phyloP scores from a whole-genome alignment of 2,797 vertebrate genomes.

The Dipus sagitta region DNA sequence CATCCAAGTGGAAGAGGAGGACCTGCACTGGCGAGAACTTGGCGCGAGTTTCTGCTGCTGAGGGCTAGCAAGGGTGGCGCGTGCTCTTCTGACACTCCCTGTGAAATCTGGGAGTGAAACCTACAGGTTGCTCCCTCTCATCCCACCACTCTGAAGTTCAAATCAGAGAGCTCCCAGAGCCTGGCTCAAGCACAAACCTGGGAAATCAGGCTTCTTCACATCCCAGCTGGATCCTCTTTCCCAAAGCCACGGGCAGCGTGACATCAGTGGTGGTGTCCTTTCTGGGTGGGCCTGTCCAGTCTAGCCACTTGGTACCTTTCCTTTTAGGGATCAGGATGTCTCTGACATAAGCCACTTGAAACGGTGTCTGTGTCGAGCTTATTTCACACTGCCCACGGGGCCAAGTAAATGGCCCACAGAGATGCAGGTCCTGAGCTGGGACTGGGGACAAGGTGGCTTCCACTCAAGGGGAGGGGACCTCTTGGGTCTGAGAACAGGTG shows the following conservation, averaged over 20 bases:
- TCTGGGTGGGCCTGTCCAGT: background rate
- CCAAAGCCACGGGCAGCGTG: background rate
- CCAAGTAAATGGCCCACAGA: background rate
- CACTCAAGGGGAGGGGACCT: background rate
- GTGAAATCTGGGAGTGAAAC: constrained; percentile 54
- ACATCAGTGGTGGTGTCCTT: background rate
- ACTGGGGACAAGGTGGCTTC: background rate
- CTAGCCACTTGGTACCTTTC: background rate
- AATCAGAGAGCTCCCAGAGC: background rate
- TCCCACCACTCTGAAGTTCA: background rate
- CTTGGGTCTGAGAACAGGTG: background rate
- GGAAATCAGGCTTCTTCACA: background rate
- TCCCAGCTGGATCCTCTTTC: background rate
- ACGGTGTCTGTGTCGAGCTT: background rate
- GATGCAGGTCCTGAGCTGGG: background rate
- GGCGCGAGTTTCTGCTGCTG: background rate
- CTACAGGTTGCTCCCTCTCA: background rate
- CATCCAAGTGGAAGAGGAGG: constrained; percentile 34
- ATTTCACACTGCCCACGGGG: background rate
- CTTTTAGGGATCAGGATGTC: background rate
- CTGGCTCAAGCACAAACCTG: background rate
- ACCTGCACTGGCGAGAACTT: constrained; percentile 2
- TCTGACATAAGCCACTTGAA: background rate
- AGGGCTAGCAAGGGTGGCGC: background rate
- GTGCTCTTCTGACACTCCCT: background rate